phyloP scores from a whole-genome alignment of 2,888 invertebrate genomes.

The Dasysyrphus albostriatus region DNA sequence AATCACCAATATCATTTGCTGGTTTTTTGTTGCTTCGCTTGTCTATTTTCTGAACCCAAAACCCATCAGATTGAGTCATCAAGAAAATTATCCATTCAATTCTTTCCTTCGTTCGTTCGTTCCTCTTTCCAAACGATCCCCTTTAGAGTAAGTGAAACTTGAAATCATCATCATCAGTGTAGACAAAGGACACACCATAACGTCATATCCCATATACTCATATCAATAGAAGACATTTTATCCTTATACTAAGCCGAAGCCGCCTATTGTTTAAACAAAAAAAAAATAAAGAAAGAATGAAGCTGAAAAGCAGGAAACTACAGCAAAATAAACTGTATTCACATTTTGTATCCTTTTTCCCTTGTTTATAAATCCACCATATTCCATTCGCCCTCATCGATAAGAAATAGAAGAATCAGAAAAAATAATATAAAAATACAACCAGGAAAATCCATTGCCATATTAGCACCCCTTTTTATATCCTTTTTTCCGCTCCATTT shows the following conservation, averaged over 20 bases:
- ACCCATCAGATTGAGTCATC: constrained; percentile 54
- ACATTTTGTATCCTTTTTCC: constrained; percentile 33
- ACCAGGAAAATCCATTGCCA: constrained; percentile 54
- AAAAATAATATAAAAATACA: neutral
- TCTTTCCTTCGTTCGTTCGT: constrained; percentile 4
- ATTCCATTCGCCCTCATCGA: constrained; percentile 4
- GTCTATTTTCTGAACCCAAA: neutral
- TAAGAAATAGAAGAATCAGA: neutral
- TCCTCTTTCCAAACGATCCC: neutral
- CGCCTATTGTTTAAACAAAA: constrained; percentile 57
- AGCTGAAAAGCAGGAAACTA: constrained; percentile 16
- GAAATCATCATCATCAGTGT: constrained; percentile 33
- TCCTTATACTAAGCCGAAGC: constrained; percentile 35
- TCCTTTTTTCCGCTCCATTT: constrained; percentile 51
- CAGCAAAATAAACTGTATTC: constrained; percentile 58
- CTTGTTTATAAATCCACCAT: constrained; percentile 39
- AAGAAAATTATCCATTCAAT: constrained; percentile 25
- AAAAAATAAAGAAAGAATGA: neutral
- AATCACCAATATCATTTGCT: constrained; percentile 30
- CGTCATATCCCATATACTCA: neutral
- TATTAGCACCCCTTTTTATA: constrained; percentile 70
- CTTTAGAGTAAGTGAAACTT: constrained; percentile 19
- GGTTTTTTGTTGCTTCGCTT: neutral
- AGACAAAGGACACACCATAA: constrained; percentile 23
- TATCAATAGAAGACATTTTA: constrained; percentile 34